Conservation (phyloP, 2,113 vertebrate species). For the Taxidea taxus region DNA sequence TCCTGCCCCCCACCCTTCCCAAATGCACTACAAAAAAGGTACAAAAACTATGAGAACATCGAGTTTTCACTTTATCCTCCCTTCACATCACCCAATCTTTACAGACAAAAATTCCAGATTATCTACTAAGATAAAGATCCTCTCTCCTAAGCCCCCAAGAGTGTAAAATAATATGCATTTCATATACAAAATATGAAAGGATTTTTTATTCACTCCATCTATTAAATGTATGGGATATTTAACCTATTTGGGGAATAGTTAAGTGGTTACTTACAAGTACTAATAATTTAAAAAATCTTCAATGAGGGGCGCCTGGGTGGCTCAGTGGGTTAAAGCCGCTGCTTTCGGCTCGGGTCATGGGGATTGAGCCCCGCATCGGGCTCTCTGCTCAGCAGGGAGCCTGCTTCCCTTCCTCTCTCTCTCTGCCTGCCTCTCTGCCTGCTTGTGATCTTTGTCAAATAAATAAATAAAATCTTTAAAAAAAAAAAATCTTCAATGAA, state of each 20-base stretch:
- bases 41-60: neutral
- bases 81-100: neutral
- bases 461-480: too few relatives aligned
- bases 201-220: neutral
- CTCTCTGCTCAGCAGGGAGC: too few relatives aligned
- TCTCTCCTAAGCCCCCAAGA: neutral
- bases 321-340: too few relatives aligned
- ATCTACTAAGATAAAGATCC: neutral
- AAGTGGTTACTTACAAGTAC: neutral
- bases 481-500: neutral
- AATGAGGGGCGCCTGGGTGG: neutral
- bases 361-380: too few relatives aligned
- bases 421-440: too few relatives aligned
- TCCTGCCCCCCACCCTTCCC: neutral
- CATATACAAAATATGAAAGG: slow-evolving; percentile 39
- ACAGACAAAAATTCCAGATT: slow-evolving; percentile 35
- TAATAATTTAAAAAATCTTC: too few relatives aligned
- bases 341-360: too few relatives aligned
- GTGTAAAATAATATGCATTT: neutral
- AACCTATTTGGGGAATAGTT: neutral
- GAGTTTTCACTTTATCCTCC: neutral
- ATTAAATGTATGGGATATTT: neutral
- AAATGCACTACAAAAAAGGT: neutral
- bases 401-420: too few relatives aligned
- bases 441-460: too few relatives aligned